Evolutionary conservation across 2,888 invertebrate genomes (phyloP).

Genomic region (Coronaproctus castanopsis): DNA sequence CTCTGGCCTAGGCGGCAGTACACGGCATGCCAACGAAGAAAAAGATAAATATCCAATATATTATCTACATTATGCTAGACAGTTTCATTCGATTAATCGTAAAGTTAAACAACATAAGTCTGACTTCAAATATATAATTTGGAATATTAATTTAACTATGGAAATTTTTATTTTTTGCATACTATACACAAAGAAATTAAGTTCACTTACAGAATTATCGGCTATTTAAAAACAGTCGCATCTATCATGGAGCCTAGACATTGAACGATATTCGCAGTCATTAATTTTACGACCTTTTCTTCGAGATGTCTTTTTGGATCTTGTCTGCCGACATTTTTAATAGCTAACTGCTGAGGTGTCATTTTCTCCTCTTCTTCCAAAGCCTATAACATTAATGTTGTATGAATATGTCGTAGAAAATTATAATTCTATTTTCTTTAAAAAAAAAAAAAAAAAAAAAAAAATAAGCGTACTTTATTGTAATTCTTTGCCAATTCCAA

Average conservation of each 20-base stretch:
- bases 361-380: slow-evolving; percentile 98
- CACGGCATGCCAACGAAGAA: too few relatives aligned
- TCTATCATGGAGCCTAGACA: slow-evolving; percentile 94
- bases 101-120: too few relatives aligned
- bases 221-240: slow-evolving; percentile 70
- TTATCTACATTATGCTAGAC: too few relatives aligned
- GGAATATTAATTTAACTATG: too few relatives aligned
- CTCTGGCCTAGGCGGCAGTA: too few relatives aligned
- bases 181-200: too few relatives aligned
- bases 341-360: slow-evolving; percentile 96
- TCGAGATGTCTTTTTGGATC: slow-evolving; percentile 98
- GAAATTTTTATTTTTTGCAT: too few relatives aligned
- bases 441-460: not conserved
- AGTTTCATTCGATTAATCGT: too few relatives aligned
- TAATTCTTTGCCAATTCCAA: slow-evolving; percentile 92
- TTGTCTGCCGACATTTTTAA: slow-evolving; percentile 97
- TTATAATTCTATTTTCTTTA: not conserved
- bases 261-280: slow-evolving; percentile 95
- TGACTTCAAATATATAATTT: too few relatives aligned
- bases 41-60: too few relatives aligned
- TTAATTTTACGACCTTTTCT: slow-evolving; percentile 89
- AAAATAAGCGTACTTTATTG: slow-evolving; percentile 42
- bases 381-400: slow-evolving; percentile 33
- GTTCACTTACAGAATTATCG: too few relatives aligned
- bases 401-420: not conserved